phyloP scores from a whole-genome alignment of 2,888 invertebrate genomes.

The Aethes cnicana region DNA sequence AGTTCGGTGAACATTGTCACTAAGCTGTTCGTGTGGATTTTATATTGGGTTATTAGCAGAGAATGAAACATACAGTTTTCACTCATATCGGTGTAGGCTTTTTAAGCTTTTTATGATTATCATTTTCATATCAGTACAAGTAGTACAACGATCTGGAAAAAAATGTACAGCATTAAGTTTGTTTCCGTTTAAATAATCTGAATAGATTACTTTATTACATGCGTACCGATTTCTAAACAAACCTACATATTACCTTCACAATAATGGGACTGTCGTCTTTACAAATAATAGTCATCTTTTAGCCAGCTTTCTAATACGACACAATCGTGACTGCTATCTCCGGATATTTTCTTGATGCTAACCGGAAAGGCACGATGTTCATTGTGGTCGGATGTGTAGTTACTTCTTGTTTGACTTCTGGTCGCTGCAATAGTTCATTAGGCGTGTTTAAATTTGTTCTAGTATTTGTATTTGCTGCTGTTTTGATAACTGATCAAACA shows the following conservation, averaged over 20 bases:
- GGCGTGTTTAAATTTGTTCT: too few relatives aligned
- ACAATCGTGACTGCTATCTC: slow-evolving; percentile 41
- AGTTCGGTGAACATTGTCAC: too few relatives aligned
- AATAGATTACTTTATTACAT: not conserved
- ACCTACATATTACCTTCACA: slow-evolving; percentile 5
- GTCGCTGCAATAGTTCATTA: not conserved
- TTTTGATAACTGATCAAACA: too few relatives aligned
- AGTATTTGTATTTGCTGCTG: slow-evolving; percentile 2
- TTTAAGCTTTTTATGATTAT: too few relatives aligned
- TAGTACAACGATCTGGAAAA: too few relatives aligned
- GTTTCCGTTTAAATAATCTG: not conserved
- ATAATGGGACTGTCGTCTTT: slow-evolving; percentile 14
- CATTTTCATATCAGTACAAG: too few relatives aligned
- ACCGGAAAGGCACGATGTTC: slow-evolving; percentile 35
- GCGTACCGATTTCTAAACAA: slow-evolving; percentile 19
- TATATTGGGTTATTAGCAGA: too few relatives aligned
- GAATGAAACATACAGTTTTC: too few relatives aligned
- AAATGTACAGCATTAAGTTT: too few relatives aligned
- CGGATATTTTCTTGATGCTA: slow-evolving; percentile 38
- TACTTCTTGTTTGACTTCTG: not conserved
- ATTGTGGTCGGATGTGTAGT: slow-evolving; percentile 7
- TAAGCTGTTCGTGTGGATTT: too few relatives aligned
- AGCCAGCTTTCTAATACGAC: slow-evolving; percentile 42
- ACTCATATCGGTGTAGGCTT: too few relatives aligned
- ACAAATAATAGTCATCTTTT: slow-evolving; percentile 46